These are phyloP conservation scores for Leptoclinus maculatus DNA, from an alignment of 2,797 vertebrate genomes.

Conservation along the genomic window DNA sequence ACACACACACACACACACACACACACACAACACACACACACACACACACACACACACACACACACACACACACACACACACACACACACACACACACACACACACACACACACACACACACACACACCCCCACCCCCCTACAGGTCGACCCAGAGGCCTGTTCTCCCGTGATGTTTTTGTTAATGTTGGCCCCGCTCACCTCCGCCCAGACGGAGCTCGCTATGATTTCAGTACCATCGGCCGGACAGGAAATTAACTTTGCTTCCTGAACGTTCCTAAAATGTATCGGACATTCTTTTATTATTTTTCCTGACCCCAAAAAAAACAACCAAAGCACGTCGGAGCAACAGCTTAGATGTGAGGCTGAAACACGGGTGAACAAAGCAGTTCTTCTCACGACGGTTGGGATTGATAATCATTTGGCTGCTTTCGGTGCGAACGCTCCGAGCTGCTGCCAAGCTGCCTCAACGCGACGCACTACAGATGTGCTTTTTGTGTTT, in stretches of 20 bases:
- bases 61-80: conserved; percentile 8
- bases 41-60: conserved; percentile 19
- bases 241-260: conserved; percentile 52
- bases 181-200: conserved; percentile 59
- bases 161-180: conserved; percentile 58
- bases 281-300: conserved; percentile 10
- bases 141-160: conserved; percentile 55
- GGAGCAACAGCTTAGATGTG: neutral
- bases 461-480: neutral
- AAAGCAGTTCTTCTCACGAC: neutral
- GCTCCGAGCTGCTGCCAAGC: neutral
- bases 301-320: conserved; percentile 18
- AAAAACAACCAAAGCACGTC: neutral
- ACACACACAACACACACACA: conserved; percentile 23
- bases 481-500: conserved; percentile 23
- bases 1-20: neutral
- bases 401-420: neutral
- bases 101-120: conserved; percentile 19
- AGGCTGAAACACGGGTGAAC: neutral
- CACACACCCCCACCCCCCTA: conserved; percentile 32
- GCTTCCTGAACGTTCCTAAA: neutral
- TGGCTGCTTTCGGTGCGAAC: conserved; percentile 1
- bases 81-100: conserved; percentile 21
- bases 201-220: conserved; percentile 41
- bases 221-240: neutral